A percentile compares a stretch with the other conserved stretches of the same genome.
Evolutionary conservation across 2,888 invertebrate species (phyloP).

Genomic region (Branchipolynoe longqiensis): DNA sequence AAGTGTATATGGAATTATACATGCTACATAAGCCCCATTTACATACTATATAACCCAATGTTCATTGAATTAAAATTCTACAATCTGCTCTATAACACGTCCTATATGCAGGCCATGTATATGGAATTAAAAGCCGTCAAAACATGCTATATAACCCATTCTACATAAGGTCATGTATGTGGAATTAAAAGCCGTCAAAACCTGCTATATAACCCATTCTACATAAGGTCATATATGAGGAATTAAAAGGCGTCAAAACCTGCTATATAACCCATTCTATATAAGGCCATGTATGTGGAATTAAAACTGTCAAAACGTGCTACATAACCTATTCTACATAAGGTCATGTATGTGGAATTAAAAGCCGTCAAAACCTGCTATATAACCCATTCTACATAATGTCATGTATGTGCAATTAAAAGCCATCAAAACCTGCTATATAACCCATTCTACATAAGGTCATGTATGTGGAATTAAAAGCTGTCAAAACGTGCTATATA

Average conservation of each 20-base stretch:
- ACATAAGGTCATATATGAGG: slow-evolving; percentile 74
- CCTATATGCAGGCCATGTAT: slow-evolving; percentile 70
- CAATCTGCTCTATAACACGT: too few relatives aligned
- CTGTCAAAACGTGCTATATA: slow-evolving; percentile 58
- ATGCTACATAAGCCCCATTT: not conserved
- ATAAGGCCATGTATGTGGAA: too few relatives aligned
- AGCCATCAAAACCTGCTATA: not conserved
- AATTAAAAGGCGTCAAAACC: slow-evolving; percentile 62
- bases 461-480: slow-evolving; percentile 71
- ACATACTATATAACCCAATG: not conserved
- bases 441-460: slow-evolving; percentile 57
- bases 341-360: too few relatives aligned
- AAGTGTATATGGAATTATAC: not conserved
- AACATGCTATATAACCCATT: too few relatives aligned
- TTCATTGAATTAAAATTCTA: too few relatives aligned
- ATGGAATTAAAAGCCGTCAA: slow-evolving; percentile 70
- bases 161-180: slow-evolving; percentile 74
- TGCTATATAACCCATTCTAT: not conserved
- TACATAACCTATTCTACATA: too few relatives aligned
- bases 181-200: slow-evolving; percentile 65
- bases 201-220: too few relatives aligned
- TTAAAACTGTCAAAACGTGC: too few relatives aligned
- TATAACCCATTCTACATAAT: too few relatives aligned
- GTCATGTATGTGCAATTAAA: slow-evolving; percentile 71
- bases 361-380: too few relatives aligned